Percentiles rank a stretch among this genome's conserved stretches.
Conservation (phyloP, 2,113 vertebrate species). For the Myiopsitta monachus region DNA sequence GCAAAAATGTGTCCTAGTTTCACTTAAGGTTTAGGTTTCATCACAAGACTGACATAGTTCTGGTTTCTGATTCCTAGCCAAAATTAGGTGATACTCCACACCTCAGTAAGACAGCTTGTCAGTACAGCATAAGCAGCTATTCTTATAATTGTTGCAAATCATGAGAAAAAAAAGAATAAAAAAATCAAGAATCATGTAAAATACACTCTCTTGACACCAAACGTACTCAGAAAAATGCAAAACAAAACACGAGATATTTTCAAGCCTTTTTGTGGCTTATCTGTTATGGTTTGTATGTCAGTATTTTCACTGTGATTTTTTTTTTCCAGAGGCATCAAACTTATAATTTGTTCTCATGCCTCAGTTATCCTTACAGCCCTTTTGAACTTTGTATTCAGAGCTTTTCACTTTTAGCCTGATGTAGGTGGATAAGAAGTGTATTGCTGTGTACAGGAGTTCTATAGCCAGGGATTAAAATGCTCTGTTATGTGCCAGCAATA, state of each 20-base stretch:
- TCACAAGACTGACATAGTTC: background rate
- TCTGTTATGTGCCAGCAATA: background rate
- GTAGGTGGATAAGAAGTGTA: background rate
- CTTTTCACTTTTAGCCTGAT: background rate
- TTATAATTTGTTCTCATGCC: background rate
- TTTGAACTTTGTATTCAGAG: background rate
- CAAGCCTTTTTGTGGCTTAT: background rate
- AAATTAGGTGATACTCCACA: background rate
- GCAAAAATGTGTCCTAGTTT: background rate
- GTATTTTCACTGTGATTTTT: background rate
- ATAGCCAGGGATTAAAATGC: background rate
- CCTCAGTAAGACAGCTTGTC: background rate
- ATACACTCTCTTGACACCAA: background rate
- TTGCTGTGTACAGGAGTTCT: background rate
- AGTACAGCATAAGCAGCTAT: background rate
- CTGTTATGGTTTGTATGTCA: background rate
- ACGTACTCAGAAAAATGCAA: background rate
- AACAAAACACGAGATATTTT: background rate
- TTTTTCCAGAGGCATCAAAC: background rate
- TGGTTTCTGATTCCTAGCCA: background rate
- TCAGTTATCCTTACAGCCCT: background rate
- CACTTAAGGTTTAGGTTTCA: background rate
- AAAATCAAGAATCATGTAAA: background rate
- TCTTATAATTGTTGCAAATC: background rate
- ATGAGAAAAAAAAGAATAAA: fast-evolving